These are phyloP conservation scores for Nipponacmea schrenckii DNA, from an alignment of 2,888 invertebrate species.

Conservation along the genomic window DNA sequence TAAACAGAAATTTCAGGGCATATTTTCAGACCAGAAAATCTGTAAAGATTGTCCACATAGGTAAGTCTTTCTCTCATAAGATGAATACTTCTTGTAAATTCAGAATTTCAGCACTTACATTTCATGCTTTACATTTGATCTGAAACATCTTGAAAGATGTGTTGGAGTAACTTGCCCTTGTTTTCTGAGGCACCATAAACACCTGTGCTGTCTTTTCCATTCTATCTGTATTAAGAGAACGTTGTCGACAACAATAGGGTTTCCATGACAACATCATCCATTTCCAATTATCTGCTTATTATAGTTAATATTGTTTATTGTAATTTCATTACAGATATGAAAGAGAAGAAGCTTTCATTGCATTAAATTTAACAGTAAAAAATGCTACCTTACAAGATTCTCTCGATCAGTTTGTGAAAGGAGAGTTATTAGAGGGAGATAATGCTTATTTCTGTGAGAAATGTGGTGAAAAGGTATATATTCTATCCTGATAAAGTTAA, in stretches of 20 bases:
- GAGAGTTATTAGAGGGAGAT: slow-evolving; percentile 71
- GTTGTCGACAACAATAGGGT: no score
- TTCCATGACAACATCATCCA: no score
- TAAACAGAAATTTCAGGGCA: slow-evolving; percentile 70
- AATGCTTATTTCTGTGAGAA: slow-evolving; percentile 72
- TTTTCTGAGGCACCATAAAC: not conserved
- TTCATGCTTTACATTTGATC: no score
- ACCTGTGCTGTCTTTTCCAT: not conserved
- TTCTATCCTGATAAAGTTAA: not conserved
- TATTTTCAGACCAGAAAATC: slow-evolving; percentile 71
- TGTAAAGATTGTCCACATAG: slow-evolving; percentile 72
- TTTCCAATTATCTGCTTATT: no score
- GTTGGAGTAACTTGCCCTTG: no score
- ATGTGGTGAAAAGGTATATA: slow-evolving; percentile 70
- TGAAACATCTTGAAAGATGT: no score
- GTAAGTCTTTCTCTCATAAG: slow-evolving; percentile 41
- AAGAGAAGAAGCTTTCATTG: slow-evolving; percentile 70
- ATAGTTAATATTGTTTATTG: no score
- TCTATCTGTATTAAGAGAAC: no score
- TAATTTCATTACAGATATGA: slow-evolving; percentile 66
- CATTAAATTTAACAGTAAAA: slow-evolving; percentile 70
- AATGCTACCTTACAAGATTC: slow-evolving; percentile 70
- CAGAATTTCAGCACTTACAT: no score
- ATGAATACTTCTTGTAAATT: no score
- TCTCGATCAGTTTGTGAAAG: slow-evolving; percentile 71